A percentile compares a stretch with the other conserved stretches of the same genome.
phyloP scores from a whole-genome alignment of 2,888 invertebrate genomes.

The Furcula furcula region DNA sequence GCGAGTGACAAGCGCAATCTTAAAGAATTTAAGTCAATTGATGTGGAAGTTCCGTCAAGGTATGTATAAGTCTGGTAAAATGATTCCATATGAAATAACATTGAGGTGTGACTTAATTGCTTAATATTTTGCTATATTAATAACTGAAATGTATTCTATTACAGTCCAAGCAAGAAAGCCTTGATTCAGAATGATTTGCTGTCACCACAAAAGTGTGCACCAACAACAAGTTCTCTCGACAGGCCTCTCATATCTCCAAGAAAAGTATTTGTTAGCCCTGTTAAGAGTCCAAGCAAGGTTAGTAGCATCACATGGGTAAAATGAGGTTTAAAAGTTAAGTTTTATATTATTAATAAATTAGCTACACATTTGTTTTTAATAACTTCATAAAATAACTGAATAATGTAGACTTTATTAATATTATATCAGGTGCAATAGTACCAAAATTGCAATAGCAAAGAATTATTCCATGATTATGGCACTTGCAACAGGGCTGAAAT shows the following conservation, averaged over 20 bases:
- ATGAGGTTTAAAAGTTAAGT: no score
- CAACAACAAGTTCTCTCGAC: conserved; percentile 62
- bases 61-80: conserved; percentile 44
- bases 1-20: conserved; percentile 75
- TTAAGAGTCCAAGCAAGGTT: conserved; percentile 84
- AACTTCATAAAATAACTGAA: no score
- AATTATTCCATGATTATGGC: no score
- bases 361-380: no score
- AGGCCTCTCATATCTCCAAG: conserved; percentile 82
- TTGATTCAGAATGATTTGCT: conserved; percentile 52
- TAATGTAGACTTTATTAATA: no score
- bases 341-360: no score
- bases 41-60: conserved; percentile 89
- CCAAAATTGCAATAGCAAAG: no score
- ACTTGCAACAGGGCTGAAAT: no score
- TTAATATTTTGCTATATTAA: neutral
- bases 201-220: conserved; percentile 81
- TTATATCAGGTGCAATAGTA: no score
- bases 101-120: neutral
- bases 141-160: conserved; percentile 34
- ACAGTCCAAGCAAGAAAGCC: conserved; percentile 83
- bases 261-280: conserved; percentile 83
- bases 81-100: neutral
- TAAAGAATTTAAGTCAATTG: conserved; percentile 87
- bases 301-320: no score